phyloP scores from a whole-genome alignment of 2,888 invertebrate genomes.

The Drosophila borborema region DNA sequence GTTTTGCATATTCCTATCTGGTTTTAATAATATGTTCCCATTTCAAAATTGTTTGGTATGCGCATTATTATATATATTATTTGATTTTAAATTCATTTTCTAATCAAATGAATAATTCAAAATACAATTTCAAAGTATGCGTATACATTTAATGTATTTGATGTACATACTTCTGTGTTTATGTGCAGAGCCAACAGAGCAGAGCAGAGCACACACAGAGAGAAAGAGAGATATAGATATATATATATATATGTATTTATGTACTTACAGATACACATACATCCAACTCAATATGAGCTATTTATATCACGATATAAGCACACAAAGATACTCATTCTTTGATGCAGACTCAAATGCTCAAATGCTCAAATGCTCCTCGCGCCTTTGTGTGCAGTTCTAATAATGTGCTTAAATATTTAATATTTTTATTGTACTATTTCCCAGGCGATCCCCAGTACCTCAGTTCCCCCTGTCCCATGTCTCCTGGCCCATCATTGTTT shows the following conservation, averaged over 20 bases:
- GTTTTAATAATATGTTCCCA: neutral
- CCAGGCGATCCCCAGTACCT: slow-evolving; percentile 59
- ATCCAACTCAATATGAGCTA: slow-evolving; percentile 38
- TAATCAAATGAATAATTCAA: slow-evolving; percentile 52
- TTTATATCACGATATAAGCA: slow-evolving; percentile 34
- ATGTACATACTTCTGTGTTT: slow-evolving; percentile 42
- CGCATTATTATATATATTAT: neutral
- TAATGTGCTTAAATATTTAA: slow-evolving; percentile 78
- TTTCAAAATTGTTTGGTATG: neutral
- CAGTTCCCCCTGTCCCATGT: slow-evolving; percentile 39
- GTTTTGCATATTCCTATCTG: neutral
- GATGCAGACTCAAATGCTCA: slow-evolving; percentile 37
- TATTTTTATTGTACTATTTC: slow-evolving; percentile 72
- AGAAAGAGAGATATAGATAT: too few relatives aligned
- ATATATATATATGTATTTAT: neutral
- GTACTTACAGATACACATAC: slow-evolving; percentile 14
- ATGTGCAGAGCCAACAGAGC: slow-evolving; percentile 50
- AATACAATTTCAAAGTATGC: slow-evolving; percentile 34
- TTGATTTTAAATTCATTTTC: slow-evolving; percentile 22
- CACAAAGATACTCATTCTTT: slow-evolving; percentile 38
- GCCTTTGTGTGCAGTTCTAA: slow-evolving; percentile 73
- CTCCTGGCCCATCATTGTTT: slow-evolving; percentile 49
- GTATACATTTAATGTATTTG: slow-evolving; percentile 31
- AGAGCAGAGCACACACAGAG: slow-evolving; percentile 5
- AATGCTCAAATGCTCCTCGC: slow-evolving; percentile 21